Conservation (phyloP, 1,140 invertebrate genomes). For the Idris sp. region DNA sequence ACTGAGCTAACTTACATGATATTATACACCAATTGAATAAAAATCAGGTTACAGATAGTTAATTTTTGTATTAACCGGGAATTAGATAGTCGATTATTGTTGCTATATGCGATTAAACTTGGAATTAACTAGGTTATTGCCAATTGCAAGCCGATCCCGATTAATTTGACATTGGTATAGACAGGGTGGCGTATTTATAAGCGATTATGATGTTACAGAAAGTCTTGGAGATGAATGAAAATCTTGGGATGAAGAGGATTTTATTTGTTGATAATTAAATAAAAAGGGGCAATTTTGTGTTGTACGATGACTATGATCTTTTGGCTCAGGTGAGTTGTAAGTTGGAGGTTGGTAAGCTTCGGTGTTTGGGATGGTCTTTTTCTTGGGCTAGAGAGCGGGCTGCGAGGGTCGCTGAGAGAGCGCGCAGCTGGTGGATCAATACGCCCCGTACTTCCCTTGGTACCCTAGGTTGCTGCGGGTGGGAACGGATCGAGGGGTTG, state of each 20-base stretch:
- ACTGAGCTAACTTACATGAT: too few species aligned
- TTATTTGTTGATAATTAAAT: too few species aligned
- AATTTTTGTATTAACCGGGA: conserved; percentile 2
- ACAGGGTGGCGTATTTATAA: conserved; percentile 12
- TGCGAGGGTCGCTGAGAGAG: conserved; percentile 69
- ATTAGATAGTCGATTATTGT: conserved; percentile 9
- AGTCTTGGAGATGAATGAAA: too few species aligned
- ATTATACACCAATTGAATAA: neutral
- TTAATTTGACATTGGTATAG: conserved; percentile 19
- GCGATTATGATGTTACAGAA: neutral
- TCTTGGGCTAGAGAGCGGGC: conserved; percentile 47
- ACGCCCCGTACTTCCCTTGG: conserved; percentile 74
- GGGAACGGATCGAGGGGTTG: conserved; percentile 75
- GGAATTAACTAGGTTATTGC: conserved; percentile 16
- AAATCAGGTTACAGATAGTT: neutral
- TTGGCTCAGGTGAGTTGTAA: conserved; percentile 8
- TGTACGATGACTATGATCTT: too few species aligned
- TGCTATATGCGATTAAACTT: conserved; percentile 11
- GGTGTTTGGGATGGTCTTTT: conserved; percentile 41
- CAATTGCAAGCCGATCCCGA: conserved; percentile 19
- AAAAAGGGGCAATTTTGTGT: too few species aligned
- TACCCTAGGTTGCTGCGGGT: conserved; percentile 69
- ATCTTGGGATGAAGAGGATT: too few species aligned
- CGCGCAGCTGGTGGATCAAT: conserved; percentile 77
- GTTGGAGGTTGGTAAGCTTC: conserved; percentile 30